These are phyloP conservation scores for Liolophura sinensis DNA, from an alignment of 1,140 invertebrate genomes.

Conservation along the genomic window DNA sequence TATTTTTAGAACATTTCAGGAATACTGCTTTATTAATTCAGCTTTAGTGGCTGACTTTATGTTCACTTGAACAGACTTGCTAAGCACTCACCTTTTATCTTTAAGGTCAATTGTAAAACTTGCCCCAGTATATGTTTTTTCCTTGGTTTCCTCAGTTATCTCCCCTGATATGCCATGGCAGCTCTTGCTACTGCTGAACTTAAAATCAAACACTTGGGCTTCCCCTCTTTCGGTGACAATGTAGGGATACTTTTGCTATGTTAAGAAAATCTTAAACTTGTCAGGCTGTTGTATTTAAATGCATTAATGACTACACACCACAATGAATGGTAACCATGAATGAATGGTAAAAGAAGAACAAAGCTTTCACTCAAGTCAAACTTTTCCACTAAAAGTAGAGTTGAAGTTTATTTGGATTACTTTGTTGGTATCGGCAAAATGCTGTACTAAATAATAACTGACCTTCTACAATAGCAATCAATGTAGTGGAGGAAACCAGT, in stretches of 20 bases:
- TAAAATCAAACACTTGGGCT: conserved; percentile 60
- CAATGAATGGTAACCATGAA: neutral
- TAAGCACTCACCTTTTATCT: conserved; percentile 34
- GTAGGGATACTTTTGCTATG: conserved; percentile 51
- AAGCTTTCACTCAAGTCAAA: too few relatives aligned
- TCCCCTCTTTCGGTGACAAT: conserved; percentile 66
- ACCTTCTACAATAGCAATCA: too few relatives aligned
- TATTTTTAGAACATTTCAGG: too few relatives aligned
- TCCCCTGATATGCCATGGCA: neutral
- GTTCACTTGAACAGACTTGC: neutral
- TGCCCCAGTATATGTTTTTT: neutral
- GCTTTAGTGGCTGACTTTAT: too few relatives aligned
- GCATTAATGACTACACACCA: neutral
- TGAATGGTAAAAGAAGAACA: too few relatives aligned
- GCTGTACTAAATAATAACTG: too few relatives aligned
- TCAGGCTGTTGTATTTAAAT: too few relatives aligned
- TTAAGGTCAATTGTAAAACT: conserved; percentile 33
- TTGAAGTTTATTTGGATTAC: too few relatives aligned
- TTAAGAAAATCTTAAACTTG: conserved; percentile 6
- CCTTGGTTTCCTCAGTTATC: neutral
- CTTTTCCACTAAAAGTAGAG: too few relatives aligned
- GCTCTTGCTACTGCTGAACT: neutral
- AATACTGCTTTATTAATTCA: too few relatives aligned
- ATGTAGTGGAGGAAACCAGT: too few relatives aligned
- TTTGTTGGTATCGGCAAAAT: too few relatives aligned